Base-by-base conservation (phyloP, 1,140 invertebrate species). In the Drosophila repleta region DNA sequence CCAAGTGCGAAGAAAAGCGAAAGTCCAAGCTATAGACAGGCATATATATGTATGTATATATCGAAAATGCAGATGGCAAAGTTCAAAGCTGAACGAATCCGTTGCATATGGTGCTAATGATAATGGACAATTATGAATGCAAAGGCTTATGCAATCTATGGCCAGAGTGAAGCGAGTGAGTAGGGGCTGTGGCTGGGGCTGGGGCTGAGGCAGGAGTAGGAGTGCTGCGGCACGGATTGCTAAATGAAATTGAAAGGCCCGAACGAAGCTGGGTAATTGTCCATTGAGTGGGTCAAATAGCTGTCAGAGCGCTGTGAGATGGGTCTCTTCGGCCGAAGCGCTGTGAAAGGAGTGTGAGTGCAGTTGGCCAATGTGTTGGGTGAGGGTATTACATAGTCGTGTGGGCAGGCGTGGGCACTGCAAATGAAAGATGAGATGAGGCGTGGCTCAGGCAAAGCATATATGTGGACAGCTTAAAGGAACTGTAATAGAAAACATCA, bases 21-120 rank as follows among this genome's bases (percentile, higher is more conserved):
- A 87, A 87, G 78, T 80, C 62, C 43, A n/a, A 26, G 6, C 6
- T 6, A 51, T 15, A 26, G 6, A 29, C 4, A 35, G 32, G 11
- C 11, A 35, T 20, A 46, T 20, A 46, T 5, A 41, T 15, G n/a
- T 41, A n/a, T 35, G 32, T 3, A 3, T 13, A 6, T 3, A 13
- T 35, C 11, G 32, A 26, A 35, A n/a, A 45, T 24, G 35, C 11
- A 45, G 20, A 48, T 49, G 52, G 48, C 64, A 79, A 73, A 79
- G 82, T 73, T 82, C 82, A 85, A 49, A 48, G 32, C 35, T 45
- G 39, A 70, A 63, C 26, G 57, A 52, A 43, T 32, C 29, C 43
- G 56, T 74, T 77, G 71, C 74, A 77, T 71, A 60, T 69, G 73
- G 73, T 76, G 80, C 67, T 79, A 79, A 76, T 79, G 61, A 74